phyloP scores from a whole-genome alignment of 2,797 vertebrate species.

The Luscinia luscinia region DNA sequence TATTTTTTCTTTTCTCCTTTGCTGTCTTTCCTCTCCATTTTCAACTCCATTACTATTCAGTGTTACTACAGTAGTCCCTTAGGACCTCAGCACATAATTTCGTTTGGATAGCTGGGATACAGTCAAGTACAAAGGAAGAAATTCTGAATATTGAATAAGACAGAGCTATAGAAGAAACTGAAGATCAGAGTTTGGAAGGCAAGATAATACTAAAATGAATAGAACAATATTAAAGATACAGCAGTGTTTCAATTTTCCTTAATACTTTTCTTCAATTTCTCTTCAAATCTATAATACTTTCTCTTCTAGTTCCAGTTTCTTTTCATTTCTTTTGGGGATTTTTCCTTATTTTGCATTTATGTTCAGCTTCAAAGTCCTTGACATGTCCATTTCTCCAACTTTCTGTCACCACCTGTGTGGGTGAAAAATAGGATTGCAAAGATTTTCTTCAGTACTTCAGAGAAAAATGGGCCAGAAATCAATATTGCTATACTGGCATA shows the following conservation, averaged over 20 bases:
- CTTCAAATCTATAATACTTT: background rate
- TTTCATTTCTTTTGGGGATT: background rate
- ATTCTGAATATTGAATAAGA: background rate
- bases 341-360: conserved; percentile 15
- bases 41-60: background rate
- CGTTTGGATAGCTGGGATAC: background rate
- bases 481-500: conserved; percentile 9
- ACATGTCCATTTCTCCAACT: background rate
- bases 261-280: background rate
- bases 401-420: background rate
- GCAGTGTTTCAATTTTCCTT: background rate
- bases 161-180: background rate
- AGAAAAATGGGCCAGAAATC: conserved; percentile 25
- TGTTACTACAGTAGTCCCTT: background rate
- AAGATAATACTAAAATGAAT: background rate
- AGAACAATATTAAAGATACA: background rate
- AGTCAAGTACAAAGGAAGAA: background rate
- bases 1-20: background rate
- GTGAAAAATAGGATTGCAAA: conserved; percentile 26
- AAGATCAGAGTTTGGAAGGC: background rate
- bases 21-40: background rate
- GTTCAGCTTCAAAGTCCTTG: conserved; percentile 2
- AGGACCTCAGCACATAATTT: background rate
- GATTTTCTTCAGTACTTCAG: conserved; percentile 34
- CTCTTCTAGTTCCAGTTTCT: background rate